Evolutionary conservation across 2,113 vertebrate species (phyloP).

Genomic region (Thunnus thynnus): DNA sequence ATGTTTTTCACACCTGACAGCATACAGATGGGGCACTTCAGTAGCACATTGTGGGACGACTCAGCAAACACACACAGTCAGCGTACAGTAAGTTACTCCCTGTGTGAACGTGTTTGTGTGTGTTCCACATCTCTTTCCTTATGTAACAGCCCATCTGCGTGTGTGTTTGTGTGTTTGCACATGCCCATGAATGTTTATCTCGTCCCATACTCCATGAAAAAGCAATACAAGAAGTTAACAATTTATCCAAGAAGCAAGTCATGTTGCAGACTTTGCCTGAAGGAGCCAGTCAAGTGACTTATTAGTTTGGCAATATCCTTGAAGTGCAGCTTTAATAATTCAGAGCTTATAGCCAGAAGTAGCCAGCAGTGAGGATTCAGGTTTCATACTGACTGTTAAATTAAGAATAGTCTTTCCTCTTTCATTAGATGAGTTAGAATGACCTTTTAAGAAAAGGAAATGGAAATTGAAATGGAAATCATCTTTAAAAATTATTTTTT

Average conservation of each 20-base stretch:
- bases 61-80: constrained; percentile 1
- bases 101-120: constrained; percentile 1
- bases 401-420: constrained; percentile 18
- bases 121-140: constrained; percentile 28
- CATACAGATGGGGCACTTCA: constrained; percentile 25
- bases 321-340: constrained; percentile 66
- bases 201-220: not conserved
- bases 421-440: constrained; percentile 24
- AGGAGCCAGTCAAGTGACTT: constrained; percentile 21
- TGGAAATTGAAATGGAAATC: too few relatives aligned
- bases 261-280: not conserved
- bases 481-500: too few relatives aligned
- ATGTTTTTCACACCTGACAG: constrained; percentile 17
- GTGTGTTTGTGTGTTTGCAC: not conserved
- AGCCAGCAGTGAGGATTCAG: constrained; percentile 21
- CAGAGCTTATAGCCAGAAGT: not conserved
- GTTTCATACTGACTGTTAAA: not conserved
- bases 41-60: constrained; percentile 8
- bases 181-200: not conserved
- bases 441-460: not conserved
- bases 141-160: constrained; percentile 45
- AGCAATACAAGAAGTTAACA: constrained; percentile 23
- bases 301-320: constrained; percentile 39
- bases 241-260: constrained; percentile 12
- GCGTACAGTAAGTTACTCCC: constrained; percentile 19